Conservation (phyloP, 2,113 vertebrate genomes). For the Thomomys bottae region DNA sequence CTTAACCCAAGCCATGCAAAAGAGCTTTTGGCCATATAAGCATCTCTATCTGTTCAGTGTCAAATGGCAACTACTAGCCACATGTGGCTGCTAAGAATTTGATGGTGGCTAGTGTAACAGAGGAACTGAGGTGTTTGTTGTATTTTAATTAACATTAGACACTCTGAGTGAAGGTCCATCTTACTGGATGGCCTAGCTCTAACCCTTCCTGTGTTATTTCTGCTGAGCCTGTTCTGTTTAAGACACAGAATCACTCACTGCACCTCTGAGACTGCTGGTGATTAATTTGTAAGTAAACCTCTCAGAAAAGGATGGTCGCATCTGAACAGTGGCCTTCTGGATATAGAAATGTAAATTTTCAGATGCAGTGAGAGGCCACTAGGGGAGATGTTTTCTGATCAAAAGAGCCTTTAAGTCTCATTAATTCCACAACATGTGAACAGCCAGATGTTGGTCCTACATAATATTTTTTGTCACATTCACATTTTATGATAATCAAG, state of each 20-base stretch:
- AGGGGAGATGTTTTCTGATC: slow-evolving; percentile 15
- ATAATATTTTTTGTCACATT: slow-evolving; percentile 46
- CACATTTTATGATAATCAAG: slow-evolving; percentile 45
- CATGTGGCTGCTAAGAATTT: not conserved
- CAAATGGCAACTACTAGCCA: not conserved
- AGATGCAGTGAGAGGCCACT: slow-evolving; percentile 18
- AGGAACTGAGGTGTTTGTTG: not conserved
- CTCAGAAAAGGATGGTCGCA: not conserved
- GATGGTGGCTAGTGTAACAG: not conserved
- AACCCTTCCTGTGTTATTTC: not conserved
- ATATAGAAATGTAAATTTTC: slow-evolving; percentile 60
- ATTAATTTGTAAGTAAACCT: slow-evolving; percentile 29
- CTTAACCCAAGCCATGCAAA: not conserved
- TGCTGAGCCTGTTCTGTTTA: not conserved
- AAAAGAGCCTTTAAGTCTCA: slow-evolving; percentile 53
- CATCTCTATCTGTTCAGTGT: not conserved
- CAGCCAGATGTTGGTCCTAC: not conserved
- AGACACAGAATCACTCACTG: not conserved
- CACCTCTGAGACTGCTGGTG: not conserved
- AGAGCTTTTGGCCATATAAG: not conserved
- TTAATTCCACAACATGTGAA: slow-evolving; percentile 49
- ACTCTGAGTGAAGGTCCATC: not conserved
- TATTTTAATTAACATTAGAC: slow-evolving; percentile 27
- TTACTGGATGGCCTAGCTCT: not conserved
- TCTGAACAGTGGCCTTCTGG: slow-evolving; percentile 19